These are phyloP conservation scores for Heliconius aoede DNA, from an alignment of 2,888 invertebrate species.

Conservation along the genomic window DNA sequence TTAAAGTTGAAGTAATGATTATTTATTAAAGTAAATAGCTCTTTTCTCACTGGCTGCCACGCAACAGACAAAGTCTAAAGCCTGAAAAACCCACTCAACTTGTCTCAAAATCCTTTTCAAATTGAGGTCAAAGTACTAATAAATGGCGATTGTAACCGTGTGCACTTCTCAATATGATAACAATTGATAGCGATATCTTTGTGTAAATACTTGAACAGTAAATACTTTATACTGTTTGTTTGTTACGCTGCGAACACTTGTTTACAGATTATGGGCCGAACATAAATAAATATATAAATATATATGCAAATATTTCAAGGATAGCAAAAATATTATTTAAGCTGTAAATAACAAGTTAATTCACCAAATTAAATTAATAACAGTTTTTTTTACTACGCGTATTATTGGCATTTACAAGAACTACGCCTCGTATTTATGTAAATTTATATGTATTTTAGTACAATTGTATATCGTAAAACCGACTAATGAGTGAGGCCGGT, in stretches of 20 bases:
- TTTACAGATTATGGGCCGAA: background rate
- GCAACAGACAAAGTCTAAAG: background rate
- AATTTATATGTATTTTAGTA: background rate
- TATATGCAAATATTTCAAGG: constrained; percentile 10
- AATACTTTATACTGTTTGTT: constrained; percentile 20
- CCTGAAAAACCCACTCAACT: too few relatives aligned
- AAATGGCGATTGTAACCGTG: constrained; percentile 15
- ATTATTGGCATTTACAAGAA: background rate
- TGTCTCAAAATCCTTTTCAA: background rate
- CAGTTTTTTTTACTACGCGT: background rate
- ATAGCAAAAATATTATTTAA: background rate
- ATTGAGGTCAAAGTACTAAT: constrained; percentile 1
- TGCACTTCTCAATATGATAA: constrained; percentile 32
- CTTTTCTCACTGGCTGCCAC: too few relatives aligned
- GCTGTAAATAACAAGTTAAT: background rate
- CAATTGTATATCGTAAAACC: background rate
- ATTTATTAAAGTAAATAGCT: too few relatives aligned
- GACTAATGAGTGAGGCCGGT: background rate
- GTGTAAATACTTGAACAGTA: background rate
- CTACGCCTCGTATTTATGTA: constrained; percentile 2
- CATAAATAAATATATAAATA: too few relatives aligned
- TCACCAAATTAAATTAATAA: background rate
- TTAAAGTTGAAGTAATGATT: too few relatives aligned
- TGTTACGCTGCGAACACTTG: constrained; percentile 14
- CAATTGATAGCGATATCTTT: constrained; percentile 15